Percentiles rank a stretch among this genome's conserved stretches.
phyloP scores from a whole-genome alignment of 1,140 invertebrate species.

The Pseudachorutes palmiensis region DNA sequence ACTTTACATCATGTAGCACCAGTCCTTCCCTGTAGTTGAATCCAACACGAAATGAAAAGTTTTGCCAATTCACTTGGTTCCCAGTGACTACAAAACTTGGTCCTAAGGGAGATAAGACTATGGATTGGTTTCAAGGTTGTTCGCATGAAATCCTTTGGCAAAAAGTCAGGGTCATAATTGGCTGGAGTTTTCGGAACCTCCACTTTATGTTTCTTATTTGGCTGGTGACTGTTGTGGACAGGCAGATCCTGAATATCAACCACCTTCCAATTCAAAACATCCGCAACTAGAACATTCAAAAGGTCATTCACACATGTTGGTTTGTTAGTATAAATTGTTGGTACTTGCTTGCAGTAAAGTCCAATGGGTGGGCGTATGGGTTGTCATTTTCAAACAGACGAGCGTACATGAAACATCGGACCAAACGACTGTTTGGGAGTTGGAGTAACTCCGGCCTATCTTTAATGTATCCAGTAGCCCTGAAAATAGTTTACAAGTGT shows the following conservation, averaged over 20 bases:
- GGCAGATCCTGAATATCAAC: conserved; percentile 27
- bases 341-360: conserved; percentile 25
- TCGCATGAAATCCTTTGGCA: conserved; percentile 15
- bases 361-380: conserved; percentile 33
- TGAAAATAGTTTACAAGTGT: conserved; percentile 15
- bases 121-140: conserved; percentile 30
- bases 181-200: conserved; percentile 3
- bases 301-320: background rate
- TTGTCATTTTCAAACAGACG: conserved; percentile 25
- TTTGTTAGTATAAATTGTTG: no score
- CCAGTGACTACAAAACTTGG: conserved; percentile 28
- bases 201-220: background rate
- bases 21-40: conserved; percentile 34
- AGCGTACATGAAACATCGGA: conserved; percentile 27
- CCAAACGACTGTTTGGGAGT: no score
- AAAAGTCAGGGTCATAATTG: conserved; percentile 29
- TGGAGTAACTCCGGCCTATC: no score
- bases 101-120: conserved; percentile 22
- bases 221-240: conserved; percentile 19
- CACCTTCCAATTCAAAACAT: conserved; percentile 20
- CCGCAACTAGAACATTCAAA: conserved; percentile 26
- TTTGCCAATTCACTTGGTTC: conserved; percentile 32
- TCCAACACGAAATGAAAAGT: conserved; percentile 28
- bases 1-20: conserved; percentile 28
- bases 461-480: conserved; percentile 18